Evolutionary conservation across 2,797 vertebrate genomes (phyloP).

Genomic region (Mycteria americana): DNA sequence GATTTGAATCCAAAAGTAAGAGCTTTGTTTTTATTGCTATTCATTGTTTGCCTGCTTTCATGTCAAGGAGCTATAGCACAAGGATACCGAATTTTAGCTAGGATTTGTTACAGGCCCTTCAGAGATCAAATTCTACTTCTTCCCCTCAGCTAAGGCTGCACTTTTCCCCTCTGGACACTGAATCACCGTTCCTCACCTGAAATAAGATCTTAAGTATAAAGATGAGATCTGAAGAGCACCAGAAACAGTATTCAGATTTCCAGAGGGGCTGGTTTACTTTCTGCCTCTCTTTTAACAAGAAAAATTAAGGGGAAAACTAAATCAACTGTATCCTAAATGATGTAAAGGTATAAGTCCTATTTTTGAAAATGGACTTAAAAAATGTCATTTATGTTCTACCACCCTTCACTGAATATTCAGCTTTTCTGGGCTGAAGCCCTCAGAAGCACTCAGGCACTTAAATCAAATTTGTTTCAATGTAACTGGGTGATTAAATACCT

Average conservation of each 20-base stretch:
- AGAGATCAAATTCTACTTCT: not conserved
- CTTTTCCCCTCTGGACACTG: constrained; percentile 14
- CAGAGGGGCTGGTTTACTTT: not conserved
- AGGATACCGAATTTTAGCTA: not conserved
- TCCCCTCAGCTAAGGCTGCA: not conserved
- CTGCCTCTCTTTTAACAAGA: not conserved
- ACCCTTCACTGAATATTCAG: not conserved
- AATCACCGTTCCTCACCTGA: not conserved
- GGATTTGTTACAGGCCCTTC: not conserved
- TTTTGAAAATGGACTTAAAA: not conserved
- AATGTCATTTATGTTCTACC: not conserved
- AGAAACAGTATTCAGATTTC: not conserved
- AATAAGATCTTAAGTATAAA: not conserved
- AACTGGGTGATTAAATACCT: not conserved
- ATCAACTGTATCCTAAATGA: not conserved
- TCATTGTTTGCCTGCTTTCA: constrained; percentile 20
- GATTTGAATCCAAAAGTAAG: constrained; percentile 98
- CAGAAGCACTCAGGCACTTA: not conserved
- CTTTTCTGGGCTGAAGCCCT: not conserved
- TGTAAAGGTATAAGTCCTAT: not conserved
- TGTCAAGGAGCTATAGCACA: not conserved
- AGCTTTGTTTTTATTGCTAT: constrained; percentile 10
- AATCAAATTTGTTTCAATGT: not conserved
- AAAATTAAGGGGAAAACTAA: not conserved
- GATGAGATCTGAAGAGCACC: not conserved